Evolutionary conservation across 2,888 invertebrate genomes (phyloP).

Genomic region (Habrosyne pyritoides): DNA sequence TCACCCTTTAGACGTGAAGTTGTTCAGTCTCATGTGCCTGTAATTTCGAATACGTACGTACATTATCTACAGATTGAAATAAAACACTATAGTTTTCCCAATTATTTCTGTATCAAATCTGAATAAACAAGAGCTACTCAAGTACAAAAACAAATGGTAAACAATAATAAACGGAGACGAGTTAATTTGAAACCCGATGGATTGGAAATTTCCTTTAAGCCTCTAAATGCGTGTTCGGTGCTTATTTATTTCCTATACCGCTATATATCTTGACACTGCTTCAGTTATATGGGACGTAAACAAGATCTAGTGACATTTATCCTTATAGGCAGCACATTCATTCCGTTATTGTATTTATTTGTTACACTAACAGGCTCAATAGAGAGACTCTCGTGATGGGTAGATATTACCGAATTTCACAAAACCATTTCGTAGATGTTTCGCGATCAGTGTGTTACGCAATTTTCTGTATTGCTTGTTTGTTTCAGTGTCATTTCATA

Average conservation of each 20-base stretch:
- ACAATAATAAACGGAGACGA: not conserved
- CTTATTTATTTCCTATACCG: constrained; percentile 1
- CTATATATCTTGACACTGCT: constrained; percentile 1
- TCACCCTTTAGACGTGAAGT: no score
- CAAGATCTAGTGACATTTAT: constrained; percentile 3
- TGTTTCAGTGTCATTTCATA: no score
- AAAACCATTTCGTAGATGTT: not conserved
- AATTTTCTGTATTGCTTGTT: no score
- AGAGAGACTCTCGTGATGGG: not conserved
- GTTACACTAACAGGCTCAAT: not conserved
- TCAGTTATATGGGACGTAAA: constrained; percentile 1
- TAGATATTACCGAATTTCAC: not conserved
- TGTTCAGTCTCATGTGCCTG: no score
- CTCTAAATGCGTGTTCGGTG: not conserved
- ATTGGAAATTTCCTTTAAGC: not conserved
- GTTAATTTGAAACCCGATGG: constrained; percentile 1
- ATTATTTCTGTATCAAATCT: not conserved
- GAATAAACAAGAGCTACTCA: not conserved
- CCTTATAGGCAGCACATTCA: not conserved
- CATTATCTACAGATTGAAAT: not conserved
- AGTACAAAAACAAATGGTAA: not conserved
- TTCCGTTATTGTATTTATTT: not conserved
- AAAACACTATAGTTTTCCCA: not conserved
- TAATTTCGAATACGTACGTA: no score
- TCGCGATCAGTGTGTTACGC: not conserved